These are phyloP conservation scores for Pristionchus arcanus DNA, from an alignment of 2,888 invertebrate species.

Conservation along the genomic window DNA sequence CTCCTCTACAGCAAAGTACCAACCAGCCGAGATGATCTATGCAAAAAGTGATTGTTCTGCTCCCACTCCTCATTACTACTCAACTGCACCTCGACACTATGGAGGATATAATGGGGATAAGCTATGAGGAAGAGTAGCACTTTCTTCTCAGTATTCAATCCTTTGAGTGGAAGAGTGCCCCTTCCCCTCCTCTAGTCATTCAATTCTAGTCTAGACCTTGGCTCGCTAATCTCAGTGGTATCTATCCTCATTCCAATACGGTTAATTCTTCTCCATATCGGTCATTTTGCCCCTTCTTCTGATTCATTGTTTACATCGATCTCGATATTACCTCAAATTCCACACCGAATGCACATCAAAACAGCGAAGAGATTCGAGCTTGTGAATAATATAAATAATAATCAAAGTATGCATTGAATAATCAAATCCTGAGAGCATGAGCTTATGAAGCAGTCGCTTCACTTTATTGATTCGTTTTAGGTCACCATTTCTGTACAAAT, in stretches of 20 bases:
- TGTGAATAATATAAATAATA: neutral
- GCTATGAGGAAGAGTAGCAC: constrained; percentile 2
- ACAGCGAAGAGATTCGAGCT: constrained; percentile 45
- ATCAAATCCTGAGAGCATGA: constrained; percentile 51
- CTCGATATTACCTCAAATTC: constrained; percentile 7
- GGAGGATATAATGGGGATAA: constrained; percentile 38
- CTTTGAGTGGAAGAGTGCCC: neutral
- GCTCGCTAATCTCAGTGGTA: constrained; percentile 42
- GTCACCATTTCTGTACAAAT: constrained; percentile 26
- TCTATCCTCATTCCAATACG: constrained; percentile 7
- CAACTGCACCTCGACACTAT: neutral
- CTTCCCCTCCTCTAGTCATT: neutral
- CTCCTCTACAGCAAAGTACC: constrained; percentile 64
- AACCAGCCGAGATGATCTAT: constrained; percentile 69
- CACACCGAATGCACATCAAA: constrained; percentile 29
- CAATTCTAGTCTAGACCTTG: constrained; percentile 3
- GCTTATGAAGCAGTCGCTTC: constrained; percentile 44
- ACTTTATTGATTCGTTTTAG: neutral
- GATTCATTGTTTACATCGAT: constrained; percentile 13
- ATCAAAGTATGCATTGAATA: constrained; percentile 4
- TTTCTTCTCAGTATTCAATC: neutral
- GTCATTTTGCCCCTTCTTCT: constrained; percentile 13
- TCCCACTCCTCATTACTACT: constrained; percentile 63
- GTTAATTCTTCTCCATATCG: constrained; percentile 36
- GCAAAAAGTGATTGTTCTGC: constrained; percentile 69